A percentile compares a stretch with the other conserved stretches of the same genome.
These are phyloP conservation scores for Notolabrus celidotus DNA, from an alignment of 2,797 vertebrate species.

Conservation along the genomic window DNA sequence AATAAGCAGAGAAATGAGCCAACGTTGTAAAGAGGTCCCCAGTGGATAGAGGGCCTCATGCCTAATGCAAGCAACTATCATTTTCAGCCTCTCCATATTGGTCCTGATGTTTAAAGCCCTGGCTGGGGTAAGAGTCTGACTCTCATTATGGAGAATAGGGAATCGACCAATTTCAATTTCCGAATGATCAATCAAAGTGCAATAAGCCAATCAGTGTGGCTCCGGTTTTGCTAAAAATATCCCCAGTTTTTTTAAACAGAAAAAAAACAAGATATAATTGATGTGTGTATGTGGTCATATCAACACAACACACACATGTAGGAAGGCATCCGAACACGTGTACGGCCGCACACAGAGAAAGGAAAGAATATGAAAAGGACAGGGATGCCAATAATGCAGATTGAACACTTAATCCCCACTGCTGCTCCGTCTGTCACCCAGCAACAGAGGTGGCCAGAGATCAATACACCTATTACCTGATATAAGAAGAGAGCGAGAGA, in stretches of 20 bases:
- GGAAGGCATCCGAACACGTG: background rate
- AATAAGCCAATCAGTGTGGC: slow-evolving; percentile 4
- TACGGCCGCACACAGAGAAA: background rate
- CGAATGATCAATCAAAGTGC: slow-evolving; percentile 46
- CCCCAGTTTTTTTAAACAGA: background rate
- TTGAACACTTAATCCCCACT: slow-evolving; percentile 75
- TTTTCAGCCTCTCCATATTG: slow-evolving; percentile 43
- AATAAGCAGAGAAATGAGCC: slow-evolving; percentile 46
- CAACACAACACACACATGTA: slow-evolving; percentile 11
- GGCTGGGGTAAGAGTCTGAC: slow-evolving; percentile 41
- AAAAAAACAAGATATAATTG: background rate
- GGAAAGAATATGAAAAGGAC: slow-evolving; percentile 55
- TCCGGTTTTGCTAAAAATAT: slow-evolving; percentile 18
- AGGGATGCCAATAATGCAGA: slow-evolving; percentile 77
- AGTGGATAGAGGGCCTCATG: slow-evolving; percentile 16
- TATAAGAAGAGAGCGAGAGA: slow-evolving; percentile 32
- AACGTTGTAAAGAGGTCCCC: slow-evolving; percentile 23
- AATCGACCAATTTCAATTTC: slow-evolving; percentile 26
- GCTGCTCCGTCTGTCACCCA: slow-evolving; percentile 47
- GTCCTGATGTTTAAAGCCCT: slow-evolving; percentile 30
- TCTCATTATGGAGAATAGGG: slow-evolving; percentile 44
- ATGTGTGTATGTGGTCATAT: background rate
- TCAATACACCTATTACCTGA: slow-evolving; percentile 74
- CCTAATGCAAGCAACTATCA: slow-evolving; percentile 45
- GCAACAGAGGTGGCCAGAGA: slow-evolving; percentile 69